Percentiles rank a stretch among this genome's conserved stretches.
Evolutionary conservation across 2,797 vertebrate genomes (phyloP).

Genomic region (Fringilla coelebs): DNA sequence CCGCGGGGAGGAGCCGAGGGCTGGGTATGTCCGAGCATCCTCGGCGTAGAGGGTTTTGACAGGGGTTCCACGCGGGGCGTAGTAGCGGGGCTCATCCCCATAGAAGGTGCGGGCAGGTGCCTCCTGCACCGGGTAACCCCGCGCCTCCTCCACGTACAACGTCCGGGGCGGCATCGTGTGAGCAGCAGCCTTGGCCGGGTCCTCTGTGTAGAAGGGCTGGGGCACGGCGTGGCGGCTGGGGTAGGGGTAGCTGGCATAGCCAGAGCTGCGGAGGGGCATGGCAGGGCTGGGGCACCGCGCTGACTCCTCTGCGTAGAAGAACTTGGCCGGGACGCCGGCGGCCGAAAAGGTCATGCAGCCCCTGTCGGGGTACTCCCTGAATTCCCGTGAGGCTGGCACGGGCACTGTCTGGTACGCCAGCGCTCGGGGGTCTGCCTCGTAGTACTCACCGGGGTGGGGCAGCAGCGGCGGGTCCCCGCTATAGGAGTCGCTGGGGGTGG

Average conservation of each 20-base stretch:
- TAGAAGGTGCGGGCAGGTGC: constrained; percentile 82
- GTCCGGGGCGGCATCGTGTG: constrained; percentile 74
- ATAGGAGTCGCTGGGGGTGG: constrained; percentile 90
- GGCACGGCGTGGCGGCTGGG: constrained; percentile 78
- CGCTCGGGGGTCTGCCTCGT: constrained; percentile 71
- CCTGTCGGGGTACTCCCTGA: constrained; percentile 76
- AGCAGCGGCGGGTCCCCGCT: constrained; percentile 84
- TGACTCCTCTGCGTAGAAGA: constrained; percentile 89
- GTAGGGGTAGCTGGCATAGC: constrained; percentile 75
- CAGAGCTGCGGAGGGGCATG: constrained; percentile 74
- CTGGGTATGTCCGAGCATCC: constrained; percentile 72
- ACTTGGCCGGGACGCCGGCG: constrained; percentile 85
- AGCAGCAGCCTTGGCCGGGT: constrained; percentile 66
- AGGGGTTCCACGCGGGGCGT: constrained; percentile 71
- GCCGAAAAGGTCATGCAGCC: constrained; percentile 84
- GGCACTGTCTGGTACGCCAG: constrained; percentile 76
- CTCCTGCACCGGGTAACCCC: constrained; percentile 84
- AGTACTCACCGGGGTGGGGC: constrained; percentile 78
- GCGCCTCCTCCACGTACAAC: constrained; percentile 82
- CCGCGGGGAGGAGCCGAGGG: constrained; percentile 75
- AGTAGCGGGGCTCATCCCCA: constrained; percentile 78
- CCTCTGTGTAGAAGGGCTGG: constrained; percentile 82
- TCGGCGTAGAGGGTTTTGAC: constrained; percentile 80
- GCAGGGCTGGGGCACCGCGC: constrained; percentile 76
- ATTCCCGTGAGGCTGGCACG: constrained; percentile 75